Base-by-base conservation (phyloP, 2,888 invertebrate genomes). In the Brachylomia viminalis region DNA sequence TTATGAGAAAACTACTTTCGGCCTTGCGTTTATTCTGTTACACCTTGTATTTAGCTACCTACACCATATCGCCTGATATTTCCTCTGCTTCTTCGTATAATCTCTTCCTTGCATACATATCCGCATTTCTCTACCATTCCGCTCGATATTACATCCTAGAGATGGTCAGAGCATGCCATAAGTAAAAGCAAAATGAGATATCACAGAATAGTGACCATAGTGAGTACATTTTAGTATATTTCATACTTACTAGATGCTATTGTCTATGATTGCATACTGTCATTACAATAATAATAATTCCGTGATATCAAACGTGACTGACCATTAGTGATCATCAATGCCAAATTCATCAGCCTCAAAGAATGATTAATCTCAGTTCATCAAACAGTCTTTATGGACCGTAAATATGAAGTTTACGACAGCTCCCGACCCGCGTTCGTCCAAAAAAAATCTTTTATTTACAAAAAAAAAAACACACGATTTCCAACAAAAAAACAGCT, bases 311-410 rank as follows among this genome's bases (percentile, higher is more conserved):
- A 75, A 70, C 70, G 75, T 76, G 66, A 82, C 71, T 75, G 42
- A 20, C 73, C 33, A 73, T 79, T 84, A 85, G 80, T 85, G 80
- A 20, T 75, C 33, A 73, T 79, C 85, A 85, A 81, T 85, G 80
- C 68, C 78, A 84, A 77, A 82, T 75, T 81, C 68, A 86, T 86
- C 75, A 87, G 67, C 59, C 67, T 79, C 85, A 85, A 76, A 72
- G 76, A 82, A 87, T 73, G 10, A 78, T 82, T 84, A 79, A 82
- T 87, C 45, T 77, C 74, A 58, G 65, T 80, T 80, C 71, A 86
- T 79, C 70, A 83, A 86, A 80, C 76, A 69, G 80, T 83, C 62
- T 87, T 87, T 86, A 88, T 84, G 78, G 84, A 23, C 73, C 79
- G 78, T 87, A 81, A 87, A 83, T 73, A 85, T 77, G 59, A 80